Base-by-base conservation (phyloP, 2,113 vertebrate genomes). In the Ciconia boyciana region DNA sequence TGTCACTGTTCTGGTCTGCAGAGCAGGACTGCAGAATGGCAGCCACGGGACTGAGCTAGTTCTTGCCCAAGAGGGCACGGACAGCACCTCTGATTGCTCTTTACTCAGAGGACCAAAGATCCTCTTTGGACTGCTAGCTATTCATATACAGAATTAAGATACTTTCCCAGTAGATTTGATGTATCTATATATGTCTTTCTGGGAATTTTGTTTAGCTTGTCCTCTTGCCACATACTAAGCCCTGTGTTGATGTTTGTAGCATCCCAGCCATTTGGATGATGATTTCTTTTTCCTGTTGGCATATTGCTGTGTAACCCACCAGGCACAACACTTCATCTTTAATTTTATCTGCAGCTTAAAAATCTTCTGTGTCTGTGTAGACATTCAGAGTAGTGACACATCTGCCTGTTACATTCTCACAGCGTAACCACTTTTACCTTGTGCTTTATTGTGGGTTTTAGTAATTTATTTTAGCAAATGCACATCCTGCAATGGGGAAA, bases 1-100 rank as follows among this genome's bases (percentile, higher is more conserved):
- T 4, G 1, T 44, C 5, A 1, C 36, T 31, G 13, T 46, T 48
- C 19, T 16, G 68, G 26, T 72, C 49, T 79, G 60, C 49, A 32
- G 71, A 49, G 41, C 52, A 29, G 81, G 43, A 25, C 34, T 68
- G 52, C 19, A 8, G 65, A 24, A 21, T 14, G 16, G n/a, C 39
- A 70, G 58, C 55, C 15, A 0, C 0, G 1, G 13, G 64, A 25
- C 31, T 76, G 43, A 41, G 39, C 57, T 71, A 5, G 18, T 10
- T 7, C 17, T 58, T 75, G 51, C 17, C 36, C 46, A 5, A 7
- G 46, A 68, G 61, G n/a, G 39, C 5, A 2, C 24, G 7, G 14
- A 13, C 58, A 52, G 13, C 60, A 14, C 58, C 52, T 79, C 64
- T 58, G 31, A 11, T 62, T 1, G 0, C 55, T 36, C 76, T 61